These are phyloP conservation scores for Telenomus remus DNA, from an alignment of 1,140 invertebrate genomes.

Conservation along the genomic window DNA sequence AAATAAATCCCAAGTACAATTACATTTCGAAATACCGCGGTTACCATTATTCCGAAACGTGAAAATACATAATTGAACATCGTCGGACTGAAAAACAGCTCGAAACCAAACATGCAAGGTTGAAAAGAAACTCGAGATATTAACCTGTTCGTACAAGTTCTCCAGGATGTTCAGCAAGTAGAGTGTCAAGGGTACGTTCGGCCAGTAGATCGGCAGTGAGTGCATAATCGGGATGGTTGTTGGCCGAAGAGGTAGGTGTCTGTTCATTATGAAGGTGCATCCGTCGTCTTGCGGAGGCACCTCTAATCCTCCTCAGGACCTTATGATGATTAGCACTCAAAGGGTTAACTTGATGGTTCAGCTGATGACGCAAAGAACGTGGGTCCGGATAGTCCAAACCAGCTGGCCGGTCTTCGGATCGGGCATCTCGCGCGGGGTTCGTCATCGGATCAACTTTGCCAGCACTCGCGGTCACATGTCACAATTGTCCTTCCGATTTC, in stretches of 20 bases:
- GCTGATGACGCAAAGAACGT: constrained; percentile 60
- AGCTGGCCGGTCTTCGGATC: constrained; percentile 70
- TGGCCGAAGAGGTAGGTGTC: constrained; percentile 70
- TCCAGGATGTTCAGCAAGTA: constrained; percentile 91
- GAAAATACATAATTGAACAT: too few relatives aligned
- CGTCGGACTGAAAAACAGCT: not conserved
- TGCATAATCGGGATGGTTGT: constrained; percentile 82
- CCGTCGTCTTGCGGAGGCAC: constrained; percentile 66
- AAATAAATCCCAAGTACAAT: too few relatives aligned
- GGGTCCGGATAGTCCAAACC: constrained; percentile 69
- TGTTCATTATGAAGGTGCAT: constrained; percentile 72
- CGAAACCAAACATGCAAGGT: not conserved
- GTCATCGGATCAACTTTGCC: constrained; percentile 68
- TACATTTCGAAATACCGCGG: too few relatives aligned
- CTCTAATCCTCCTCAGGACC: constrained; percentile 63
- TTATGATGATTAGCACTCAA: constrained; percentile 55
- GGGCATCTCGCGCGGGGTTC: constrained; percentile 72
- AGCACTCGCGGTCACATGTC: constrained; percentile 42
- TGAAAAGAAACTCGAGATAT: not conserved
- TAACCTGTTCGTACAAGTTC: constrained; percentile 91
- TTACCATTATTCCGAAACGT: too few relatives aligned
- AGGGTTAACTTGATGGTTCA: constrained; percentile 57
- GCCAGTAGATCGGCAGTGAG: constrained; percentile 88
- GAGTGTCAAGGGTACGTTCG: constrained; percentile 87
- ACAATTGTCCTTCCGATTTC: constrained; percentile 7